These are phyloP conservation scores for Microchrysa polita DNA, from an alignment of 2,888 invertebrate species.

Conservation along the genomic window DNA sequence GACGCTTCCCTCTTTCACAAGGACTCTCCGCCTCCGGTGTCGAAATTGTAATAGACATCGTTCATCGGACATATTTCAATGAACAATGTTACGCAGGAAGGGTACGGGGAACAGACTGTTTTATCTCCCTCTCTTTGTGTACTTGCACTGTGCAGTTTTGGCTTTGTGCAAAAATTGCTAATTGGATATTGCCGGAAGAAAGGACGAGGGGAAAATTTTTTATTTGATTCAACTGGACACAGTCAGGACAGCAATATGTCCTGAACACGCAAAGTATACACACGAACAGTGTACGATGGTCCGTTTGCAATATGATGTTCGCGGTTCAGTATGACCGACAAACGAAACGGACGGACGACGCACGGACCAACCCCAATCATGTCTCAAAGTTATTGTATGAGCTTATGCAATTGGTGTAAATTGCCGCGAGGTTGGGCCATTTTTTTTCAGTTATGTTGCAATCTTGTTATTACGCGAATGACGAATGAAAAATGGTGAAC, in stretches of 20 bases:
- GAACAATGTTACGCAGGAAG: slow-evolving; percentile 19
- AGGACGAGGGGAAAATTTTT: slow-evolving; percentile 28
- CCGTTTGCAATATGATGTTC: too few relatives aligned
- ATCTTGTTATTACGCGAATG: too few relatives aligned
- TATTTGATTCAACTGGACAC: not conserved
- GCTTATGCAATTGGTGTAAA: slow-evolving; percentile 24
- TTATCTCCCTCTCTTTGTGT: too few relatives aligned
- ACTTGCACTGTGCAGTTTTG: slow-evolving; percentile 12
- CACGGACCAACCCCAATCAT: not conserved
- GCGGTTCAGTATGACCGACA: too few relatives aligned
- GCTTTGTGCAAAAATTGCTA: slow-evolving; percentile 34
- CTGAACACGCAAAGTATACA: not conserved
- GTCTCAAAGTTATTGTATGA: slow-evolving; percentile 21
- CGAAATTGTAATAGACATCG: slow-evolving; percentile 20
- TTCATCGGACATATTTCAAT: not conserved
- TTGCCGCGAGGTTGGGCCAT: not conserved
- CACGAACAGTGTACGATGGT: too few relatives aligned
- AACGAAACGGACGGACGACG: too few relatives aligned
- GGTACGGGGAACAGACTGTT: too few relatives aligned
- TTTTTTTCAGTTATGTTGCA: not conserved
- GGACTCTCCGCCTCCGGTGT: not conserved
- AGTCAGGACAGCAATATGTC: not conserved
- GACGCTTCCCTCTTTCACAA: not conserved
- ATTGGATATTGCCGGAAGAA: slow-evolving; percentile 36
- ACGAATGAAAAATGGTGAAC: too few relatives aligned